phyloP scores from a whole-genome alignment of 2,797 vertebrate species.

The Halcyon badia region DNA sequence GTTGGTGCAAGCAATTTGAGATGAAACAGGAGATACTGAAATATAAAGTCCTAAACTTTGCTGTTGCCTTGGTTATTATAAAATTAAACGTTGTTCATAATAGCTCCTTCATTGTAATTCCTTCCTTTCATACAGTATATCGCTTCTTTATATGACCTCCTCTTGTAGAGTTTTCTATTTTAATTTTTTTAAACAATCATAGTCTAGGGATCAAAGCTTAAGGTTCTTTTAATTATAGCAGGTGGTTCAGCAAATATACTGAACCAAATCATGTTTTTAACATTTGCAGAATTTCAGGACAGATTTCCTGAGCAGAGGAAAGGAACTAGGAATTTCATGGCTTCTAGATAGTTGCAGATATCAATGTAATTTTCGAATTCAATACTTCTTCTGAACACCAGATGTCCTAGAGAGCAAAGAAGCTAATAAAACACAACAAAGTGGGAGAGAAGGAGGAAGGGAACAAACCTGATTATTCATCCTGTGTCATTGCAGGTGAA shows the following conservation, averaged over 20 bases:
- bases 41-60: background rate
- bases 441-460: background rate
- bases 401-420: background rate
- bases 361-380: background rate
- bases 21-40: background rate
- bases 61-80: background rate
- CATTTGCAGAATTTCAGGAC: background rate
- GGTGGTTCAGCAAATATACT: constrained; percentile 35
- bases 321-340: background rate
- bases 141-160: background rate
- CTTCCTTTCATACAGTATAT: constrained; percentile 21
- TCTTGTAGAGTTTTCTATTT: background rate
- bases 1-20: background rate
- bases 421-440: background rate
- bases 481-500: background rate
- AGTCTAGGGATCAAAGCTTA: constrained; percentile 31
- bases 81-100: background rate
- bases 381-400: background rate
- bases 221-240: constrained; percentile 32
- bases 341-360: background rate
- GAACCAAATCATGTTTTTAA: background rate
- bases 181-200: constrained; percentile 64
- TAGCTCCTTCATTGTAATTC: background rate
- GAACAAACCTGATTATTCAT: background rate
- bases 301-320: background rate